These are phyloP conservation scores for Hypsopygia costalis DNA, from an alignment of 2,888 invertebrate species.

Conservation along the genomic window DNA sequence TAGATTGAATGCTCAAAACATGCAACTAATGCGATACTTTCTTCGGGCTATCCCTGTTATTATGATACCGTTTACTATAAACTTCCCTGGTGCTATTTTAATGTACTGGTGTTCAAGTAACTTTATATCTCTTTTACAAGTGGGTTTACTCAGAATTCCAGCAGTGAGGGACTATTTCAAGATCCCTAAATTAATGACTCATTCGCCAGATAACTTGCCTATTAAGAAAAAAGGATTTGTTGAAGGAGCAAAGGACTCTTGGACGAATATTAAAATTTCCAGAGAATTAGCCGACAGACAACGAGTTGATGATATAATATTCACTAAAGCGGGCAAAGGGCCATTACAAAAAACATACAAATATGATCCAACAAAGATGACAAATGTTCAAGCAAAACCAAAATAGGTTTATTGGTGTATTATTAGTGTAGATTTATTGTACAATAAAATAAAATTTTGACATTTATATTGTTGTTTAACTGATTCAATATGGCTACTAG, in stretches of 20 bases:
- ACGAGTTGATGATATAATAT: slow-evolving; percentile 87
- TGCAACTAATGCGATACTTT: slow-evolving; percentile 86
- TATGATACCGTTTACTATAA: slow-evolving; percentile 91
- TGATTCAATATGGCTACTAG: too few species aligned
- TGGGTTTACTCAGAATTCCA: slow-evolving; percentile 87
- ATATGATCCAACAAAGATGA: slow-evolving; percentile 87
- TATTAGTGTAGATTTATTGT: slow-evolving; percentile 34
- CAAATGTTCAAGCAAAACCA: slow-evolving; percentile 78
- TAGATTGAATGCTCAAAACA: slow-evolving; percentile 83
- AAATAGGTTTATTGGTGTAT: slow-evolving; percentile 48
- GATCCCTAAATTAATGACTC: slow-evolving; percentile 83
- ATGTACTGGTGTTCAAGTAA: slow-evolving; percentile 96
- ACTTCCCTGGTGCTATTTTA: slow-evolving; percentile 93
- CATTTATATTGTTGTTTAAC: neutral
- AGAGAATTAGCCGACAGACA: slow-evolving; percentile 88
- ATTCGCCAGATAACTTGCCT: slow-evolving; percentile 79
- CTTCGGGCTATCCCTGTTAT: slow-evolving; percentile 88
- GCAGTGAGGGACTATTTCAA: slow-evolving; percentile 87
- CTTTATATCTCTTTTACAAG: slow-evolving; percentile 91
- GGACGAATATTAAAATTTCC: slow-evolving; percentile 90
- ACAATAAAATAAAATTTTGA: slow-evolving; percentile 37
- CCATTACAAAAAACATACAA: slow-evolving; percentile 93
- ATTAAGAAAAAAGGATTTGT: slow-evolving; percentile 89
- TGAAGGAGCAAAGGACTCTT: slow-evolving; percentile 89
- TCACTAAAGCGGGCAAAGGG: slow-evolving; percentile 91